Conservation (phyloP, 1,140 invertebrate genomes). For the Palaemon carinicauda region DNA sequence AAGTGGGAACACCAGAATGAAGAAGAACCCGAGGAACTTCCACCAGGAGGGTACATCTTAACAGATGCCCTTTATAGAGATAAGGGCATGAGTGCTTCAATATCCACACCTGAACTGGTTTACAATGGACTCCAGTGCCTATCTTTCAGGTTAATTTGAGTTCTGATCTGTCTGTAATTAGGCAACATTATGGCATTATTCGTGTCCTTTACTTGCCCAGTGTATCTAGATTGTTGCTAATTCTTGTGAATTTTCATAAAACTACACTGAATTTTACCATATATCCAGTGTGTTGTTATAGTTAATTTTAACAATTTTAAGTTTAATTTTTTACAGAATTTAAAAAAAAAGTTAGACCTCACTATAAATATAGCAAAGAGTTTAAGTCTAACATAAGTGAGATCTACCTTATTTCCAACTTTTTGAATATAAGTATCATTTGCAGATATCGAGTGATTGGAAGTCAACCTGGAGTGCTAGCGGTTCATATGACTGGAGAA, state of each 20-base stretch:
- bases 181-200: neutral
- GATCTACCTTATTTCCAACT: neutral
- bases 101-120: slow-evolving; percentile 7
- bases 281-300: too few relatives aligned
- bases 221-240: neutral
- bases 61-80: neutral
- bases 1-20: slow-evolving; percentile 13
- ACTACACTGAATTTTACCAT: too few relatives aligned
- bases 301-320: too few relatives aligned
- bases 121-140: slow-evolving; percentile 13
- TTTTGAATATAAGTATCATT: neutral
- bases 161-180: neutral
- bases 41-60: slow-evolving; percentile 18
- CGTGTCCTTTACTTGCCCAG: neutral
- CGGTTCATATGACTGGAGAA: neutral
- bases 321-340: too few relatives aligned
- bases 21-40: slow-evolving; percentile 24
- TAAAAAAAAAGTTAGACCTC: neutral
- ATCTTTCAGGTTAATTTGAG: slow-evolving; percentile 3
- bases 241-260: too few relatives aligned
- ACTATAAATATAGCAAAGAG: neutral
- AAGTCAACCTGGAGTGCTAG: neutral
- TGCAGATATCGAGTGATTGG: neutral
- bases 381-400: neutral
- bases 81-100: neutral